Conservation (phyloP, 1,140 invertebrate species). For the Drosophila lacertosa region DNA sequence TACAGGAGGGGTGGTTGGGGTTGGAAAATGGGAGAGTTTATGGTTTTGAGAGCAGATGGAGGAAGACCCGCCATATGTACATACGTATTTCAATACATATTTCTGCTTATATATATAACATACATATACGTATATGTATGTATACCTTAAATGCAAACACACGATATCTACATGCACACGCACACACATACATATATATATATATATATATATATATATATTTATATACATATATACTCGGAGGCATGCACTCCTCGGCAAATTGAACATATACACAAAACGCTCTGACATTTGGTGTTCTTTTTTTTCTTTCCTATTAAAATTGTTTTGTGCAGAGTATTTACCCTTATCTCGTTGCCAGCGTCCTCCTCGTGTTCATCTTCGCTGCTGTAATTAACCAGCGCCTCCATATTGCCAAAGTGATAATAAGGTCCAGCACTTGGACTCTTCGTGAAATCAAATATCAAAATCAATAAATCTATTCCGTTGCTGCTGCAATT, state of each 20-base stretch:
- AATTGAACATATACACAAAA: constrained; percentile 59
- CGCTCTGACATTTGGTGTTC: constrained; percentile 46
- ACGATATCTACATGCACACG: constrained; percentile 21
- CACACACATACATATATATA: constrained; percentile 5
- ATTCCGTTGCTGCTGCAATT: constrained; percentile 17
- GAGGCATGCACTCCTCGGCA: constrained; percentile 30
- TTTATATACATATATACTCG: no score
- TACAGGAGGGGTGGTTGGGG: not conserved
- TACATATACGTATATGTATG: constrained; percentile 1
- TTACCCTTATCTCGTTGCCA: constrained; percentile 80
- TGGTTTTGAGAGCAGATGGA: constrained; percentile 26
- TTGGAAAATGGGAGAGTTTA: not conserved
- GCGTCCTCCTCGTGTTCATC: constrained; percentile 85
- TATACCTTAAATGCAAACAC: not conserved
- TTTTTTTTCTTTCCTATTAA: not conserved
- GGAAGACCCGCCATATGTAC: constrained; percentile 12
- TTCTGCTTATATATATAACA: not conserved
- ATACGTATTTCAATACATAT: constrained; percentile 9
- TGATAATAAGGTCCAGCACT: constrained; percentile 11
- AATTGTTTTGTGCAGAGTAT: constrained; percentile 45
- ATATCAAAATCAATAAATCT: constrained; percentile 55
- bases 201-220: constrained; percentile 30
- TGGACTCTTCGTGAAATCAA: constrained; percentile 5
- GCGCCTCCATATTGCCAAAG: constrained; percentile 85
- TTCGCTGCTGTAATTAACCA: constrained; percentile 87